A percentile compares a stretch with the other conserved stretches of the same genome.
phyloP scores from a whole-genome alignment of 2,888 invertebrate species.

The Tanytarsus gracilentus region DNA sequence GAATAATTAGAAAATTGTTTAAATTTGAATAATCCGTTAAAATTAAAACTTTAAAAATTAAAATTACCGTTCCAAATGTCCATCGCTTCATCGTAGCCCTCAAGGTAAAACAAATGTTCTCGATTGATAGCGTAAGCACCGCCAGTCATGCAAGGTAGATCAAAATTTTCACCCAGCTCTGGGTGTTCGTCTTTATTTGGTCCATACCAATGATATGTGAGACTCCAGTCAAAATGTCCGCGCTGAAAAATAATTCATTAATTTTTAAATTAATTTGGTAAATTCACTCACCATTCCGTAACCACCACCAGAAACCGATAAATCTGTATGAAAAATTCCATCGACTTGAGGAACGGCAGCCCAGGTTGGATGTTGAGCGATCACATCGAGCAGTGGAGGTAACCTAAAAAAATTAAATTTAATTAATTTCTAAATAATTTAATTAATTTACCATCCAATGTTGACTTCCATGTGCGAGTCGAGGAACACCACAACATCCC shows the following conservation, averaged over 20 bases:
- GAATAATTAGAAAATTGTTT: too few relatives aligned
- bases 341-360: conserved; percentile 27
- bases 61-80: conserved; percentile 27
- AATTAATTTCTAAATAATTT: too few relatives aligned
- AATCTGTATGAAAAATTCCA: neutral
- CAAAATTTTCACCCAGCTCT: conserved; percentile 37
- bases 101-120: conserved; percentile 70
- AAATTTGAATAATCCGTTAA: too few relatives aligned
- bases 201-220: conserved; percentile 11
- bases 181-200: conserved; percentile 24
- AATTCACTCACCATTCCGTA: too few relatives aligned
- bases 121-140: conserved; percentile 34
- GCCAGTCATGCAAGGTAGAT: conserved; percentile 90
- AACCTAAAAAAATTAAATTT: too few relatives aligned
- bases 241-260: too few relatives aligned
- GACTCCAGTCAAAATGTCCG: conserved; percentile 22
- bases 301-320: neutral
- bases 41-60: too few relatives aligned
- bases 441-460: too few relatives aligned
- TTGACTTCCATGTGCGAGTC: conserved; percentile 93
- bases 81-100: conserved; percentile 21
- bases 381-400: conserved; percentile 44
- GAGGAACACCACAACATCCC: conserved; percentile 79
- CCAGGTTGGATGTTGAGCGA: conserved; percentile 1
- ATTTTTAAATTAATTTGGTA: too few relatives aligned